Percentiles rank a stretch among this genome's conserved stretches.
These are phyloP conservation scores for Hydraecia micacea DNA, from an alignment of 2,888 invertebrate species.

Conservation along the genomic window DNA sequence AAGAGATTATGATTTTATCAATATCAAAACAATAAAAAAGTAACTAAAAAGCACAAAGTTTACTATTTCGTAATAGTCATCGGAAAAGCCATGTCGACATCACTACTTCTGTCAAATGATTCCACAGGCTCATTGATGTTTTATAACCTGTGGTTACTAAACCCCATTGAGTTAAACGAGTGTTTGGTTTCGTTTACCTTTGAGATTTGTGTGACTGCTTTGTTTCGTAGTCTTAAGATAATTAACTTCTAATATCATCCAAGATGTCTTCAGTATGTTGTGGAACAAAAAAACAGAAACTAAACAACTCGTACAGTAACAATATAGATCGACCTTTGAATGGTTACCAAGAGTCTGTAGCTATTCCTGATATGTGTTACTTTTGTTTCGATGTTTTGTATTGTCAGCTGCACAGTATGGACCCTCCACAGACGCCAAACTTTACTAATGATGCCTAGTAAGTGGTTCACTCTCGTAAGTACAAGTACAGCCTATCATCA, in stretches of 20 bases:
- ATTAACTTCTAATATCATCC: conserved; percentile 69
- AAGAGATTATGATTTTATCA: background rate
- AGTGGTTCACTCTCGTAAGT: conserved; percentile 81
- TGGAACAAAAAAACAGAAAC: conserved; percentile 97
- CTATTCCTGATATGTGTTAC: conserved; percentile 98
- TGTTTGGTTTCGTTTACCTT: conserved; percentile 79
- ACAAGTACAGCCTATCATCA: conserved; percentile 46
- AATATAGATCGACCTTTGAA: conserved; percentile 91
- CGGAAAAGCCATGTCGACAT: conserved; percentile 2
- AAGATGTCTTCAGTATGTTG: conserved; percentile 97
- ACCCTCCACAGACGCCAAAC: conserved; percentile 96
- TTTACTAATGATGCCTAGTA: conserved; percentile 99
- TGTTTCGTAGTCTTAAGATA: conserved; percentile 72
- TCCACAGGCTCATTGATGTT: conserved; percentile 25
- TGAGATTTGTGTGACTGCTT: conserved; percentile 77
- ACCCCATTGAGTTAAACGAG: conserved; percentile 68
- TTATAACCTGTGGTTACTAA: conserved; percentile 66
- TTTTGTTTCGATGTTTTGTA: conserved; percentile 99
- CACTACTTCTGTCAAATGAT: conserved; percentile 49
- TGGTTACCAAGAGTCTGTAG: conserved; percentile 91
- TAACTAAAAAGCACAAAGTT: background rate
- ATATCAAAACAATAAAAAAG: background rate
- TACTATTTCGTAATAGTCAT: background rate
- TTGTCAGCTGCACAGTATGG: conserved; percentile 97
- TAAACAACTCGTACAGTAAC: conserved; percentile 92